Conservation (phyloP, 35 echinoderm and acorn worm genomes). For the Stichopus chloronotus region DNA sequence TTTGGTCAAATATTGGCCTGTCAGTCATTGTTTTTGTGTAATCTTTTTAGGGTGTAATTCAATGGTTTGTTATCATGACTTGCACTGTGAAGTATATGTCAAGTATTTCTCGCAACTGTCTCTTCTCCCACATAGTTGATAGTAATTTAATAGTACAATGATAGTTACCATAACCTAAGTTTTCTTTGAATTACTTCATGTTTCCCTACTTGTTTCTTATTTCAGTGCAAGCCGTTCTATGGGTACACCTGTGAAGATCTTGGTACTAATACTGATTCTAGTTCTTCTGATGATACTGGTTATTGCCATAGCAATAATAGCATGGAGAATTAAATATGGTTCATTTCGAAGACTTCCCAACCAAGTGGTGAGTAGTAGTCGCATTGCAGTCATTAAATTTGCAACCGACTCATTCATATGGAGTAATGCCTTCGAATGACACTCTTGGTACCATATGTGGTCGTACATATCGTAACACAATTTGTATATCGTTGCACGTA, state of each 20-base stretch:
- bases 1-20: no score
- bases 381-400: no score
- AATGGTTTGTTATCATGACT: neutral
- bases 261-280: neutral
- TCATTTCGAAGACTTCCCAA: neutral
- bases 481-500: no score
- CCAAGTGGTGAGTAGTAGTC: neutral
- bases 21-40: neutral
- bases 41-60: neutral
- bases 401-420: no score
- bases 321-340: neutral
- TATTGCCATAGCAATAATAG: neutral
- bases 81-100: neutral
- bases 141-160: neutral
- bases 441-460: no score
- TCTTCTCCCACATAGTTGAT: neutral
- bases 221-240: neutral
- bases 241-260: neutral
- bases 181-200: neutral
- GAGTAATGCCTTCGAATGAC: no score
- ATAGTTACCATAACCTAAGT: neutral
- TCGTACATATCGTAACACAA: no score
- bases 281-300: slow-evolving; percentile 2
- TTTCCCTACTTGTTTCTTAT: neutral
- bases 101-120: neutral